Evolutionary conservation across 2,113 vertebrate species (phyloP), one percentile per base, ranked within the genome.

Genomic region (Montifringilla adamsi): DNA sequence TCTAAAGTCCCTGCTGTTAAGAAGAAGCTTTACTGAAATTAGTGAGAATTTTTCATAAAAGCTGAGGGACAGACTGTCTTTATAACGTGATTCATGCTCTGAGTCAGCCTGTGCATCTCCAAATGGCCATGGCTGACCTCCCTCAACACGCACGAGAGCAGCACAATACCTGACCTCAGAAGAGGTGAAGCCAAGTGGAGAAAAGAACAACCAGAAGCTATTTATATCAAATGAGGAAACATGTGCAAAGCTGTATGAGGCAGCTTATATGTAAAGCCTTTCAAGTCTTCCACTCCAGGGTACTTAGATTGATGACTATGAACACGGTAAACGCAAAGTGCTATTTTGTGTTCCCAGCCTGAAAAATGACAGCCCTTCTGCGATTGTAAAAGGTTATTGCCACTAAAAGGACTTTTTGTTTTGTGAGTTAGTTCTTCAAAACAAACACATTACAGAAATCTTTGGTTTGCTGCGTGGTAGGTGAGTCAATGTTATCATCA

Each of bases 401-500:
- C 53, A 37, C 92, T 85, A 46, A 87, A 94, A 85, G 62, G 59
- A 49, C 72, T 89, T 66, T 46, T 94, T 95, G 91, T 97, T 97
- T 95, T 96, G 84, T 66, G 68, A 80, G 81, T 69, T 91, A n/a
- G 84, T 77, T 90, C 84, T 94, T 93, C 75, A 96, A 94, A 95
- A 95, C 93, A 97, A 93, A 87, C 78, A 80, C 78, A 88, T 94
- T 88, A 92, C 73, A 91, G 62, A 94, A 97, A 93, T 93, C 81
- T 80, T 88, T 58, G 84, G 81, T 80, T 96, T 96, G 44, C 90
- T 95, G 49, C 0, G 2, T 60, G 68, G 84, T 76, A 82, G 84
- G 31, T 96, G 95, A 94, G 94, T 94, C 95, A 97, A 76, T 84
- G 85, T 84, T 96, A 97, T 96, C 82, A 95, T 33, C 90, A 93